phyloP scores from a whole-genome alignment of 2,888 invertebrate species.

The Eristalinus sepulchralis region DNA sequence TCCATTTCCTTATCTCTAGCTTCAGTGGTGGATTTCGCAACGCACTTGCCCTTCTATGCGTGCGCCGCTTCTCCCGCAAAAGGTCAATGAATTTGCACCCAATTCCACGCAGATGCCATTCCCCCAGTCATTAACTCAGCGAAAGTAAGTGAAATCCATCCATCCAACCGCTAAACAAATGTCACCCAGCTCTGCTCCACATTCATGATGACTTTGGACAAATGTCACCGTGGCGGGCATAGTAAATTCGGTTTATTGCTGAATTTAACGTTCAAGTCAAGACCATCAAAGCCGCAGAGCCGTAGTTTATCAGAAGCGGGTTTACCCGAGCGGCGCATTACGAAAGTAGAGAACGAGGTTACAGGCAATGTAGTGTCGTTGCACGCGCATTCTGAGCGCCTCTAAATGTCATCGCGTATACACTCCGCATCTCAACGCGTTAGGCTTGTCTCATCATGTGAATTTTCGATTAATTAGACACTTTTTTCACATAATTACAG shows the following conservation, averaged over 20 bases:
- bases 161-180: background rate
- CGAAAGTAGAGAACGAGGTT: slow-evolving; percentile 65
- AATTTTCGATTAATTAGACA: slow-evolving; percentile 46
- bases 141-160: slow-evolving; percentile 39
- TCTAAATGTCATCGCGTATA: slow-evolving; percentile 36
- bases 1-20: slow-evolving; percentile 28
- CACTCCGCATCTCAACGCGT: background rate
- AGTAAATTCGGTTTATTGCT: slow-evolving; percentile 56
- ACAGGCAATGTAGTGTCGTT: slow-evolving; percentile 24
- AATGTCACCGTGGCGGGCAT: slow-evolving; percentile 50
- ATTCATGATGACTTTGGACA: background rate
- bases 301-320: slow-evolving; percentile 6
- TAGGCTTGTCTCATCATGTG: slow-evolving; percentile 9
- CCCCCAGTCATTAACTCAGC: background rate
- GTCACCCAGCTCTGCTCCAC: slow-evolving; percentile 23
- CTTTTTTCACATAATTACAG: slow-evolving; percentile 42
- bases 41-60: background rate
- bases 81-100: slow-evolving; percentile 60
- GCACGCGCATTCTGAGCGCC: slow-evolving; percentile 12
- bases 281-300: slow-evolving; percentile 2
- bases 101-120: slow-evolving; percentile 1
- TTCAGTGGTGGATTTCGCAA: background rate
- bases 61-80: slow-evolving; percentile 21
- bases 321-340: slow-evolving; percentile 20
- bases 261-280: slow-evolving; percentile 32